These are phyloP conservation scores for Dryobota labecula DNA, from an alignment of 2,888 invertebrate genomes.

Conservation along the genomic window DNA sequence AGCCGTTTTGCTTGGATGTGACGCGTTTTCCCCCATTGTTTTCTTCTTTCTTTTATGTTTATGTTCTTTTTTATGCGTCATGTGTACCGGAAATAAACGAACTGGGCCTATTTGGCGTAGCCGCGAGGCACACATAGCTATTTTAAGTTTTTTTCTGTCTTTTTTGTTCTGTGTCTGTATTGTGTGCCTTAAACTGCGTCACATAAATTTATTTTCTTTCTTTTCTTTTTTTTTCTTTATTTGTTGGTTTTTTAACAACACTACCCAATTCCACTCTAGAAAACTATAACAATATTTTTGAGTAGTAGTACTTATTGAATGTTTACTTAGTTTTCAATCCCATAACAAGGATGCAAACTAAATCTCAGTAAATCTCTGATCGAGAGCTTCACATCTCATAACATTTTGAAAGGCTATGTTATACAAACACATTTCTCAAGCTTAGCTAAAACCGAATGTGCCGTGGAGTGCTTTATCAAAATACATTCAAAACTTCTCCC, in stretches of 20 bases:
- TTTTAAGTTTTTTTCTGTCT: too few species aligned
- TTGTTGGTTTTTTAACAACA: not conserved
- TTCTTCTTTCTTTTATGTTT: too few species aligned
- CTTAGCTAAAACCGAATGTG: conserved; percentile 41
- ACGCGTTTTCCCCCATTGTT: too few species aligned
- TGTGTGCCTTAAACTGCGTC: too few species aligned
- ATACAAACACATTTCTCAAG: conserved; percentile 53
- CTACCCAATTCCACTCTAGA: not conserved
- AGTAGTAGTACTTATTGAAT: not conserved
- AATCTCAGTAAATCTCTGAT: conserved; percentile 21
- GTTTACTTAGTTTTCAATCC: conserved; percentile 2
- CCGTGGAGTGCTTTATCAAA: conserved; percentile 51
- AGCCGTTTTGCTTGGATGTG: too few species aligned
- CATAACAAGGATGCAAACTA: conserved; percentile 19
- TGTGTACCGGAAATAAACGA: too few species aligned
- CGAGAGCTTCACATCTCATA: conserved; percentile 18
- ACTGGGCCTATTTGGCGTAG: too few species aligned
- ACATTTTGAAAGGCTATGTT: conserved; percentile 23
- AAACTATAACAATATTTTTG: not conserved
- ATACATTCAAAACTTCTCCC: conserved; percentile 46
- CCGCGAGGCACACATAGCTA: too few species aligned
- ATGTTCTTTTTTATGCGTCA: too few species aligned
- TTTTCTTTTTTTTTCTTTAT: too few species aligned
- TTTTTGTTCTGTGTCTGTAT: too few species aligned
- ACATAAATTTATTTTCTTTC: too few species aligned